Evolutionary conservation across 2,113 vertebrate genomes (phyloP).

Genomic region (Arothron firmamentum): DNA sequence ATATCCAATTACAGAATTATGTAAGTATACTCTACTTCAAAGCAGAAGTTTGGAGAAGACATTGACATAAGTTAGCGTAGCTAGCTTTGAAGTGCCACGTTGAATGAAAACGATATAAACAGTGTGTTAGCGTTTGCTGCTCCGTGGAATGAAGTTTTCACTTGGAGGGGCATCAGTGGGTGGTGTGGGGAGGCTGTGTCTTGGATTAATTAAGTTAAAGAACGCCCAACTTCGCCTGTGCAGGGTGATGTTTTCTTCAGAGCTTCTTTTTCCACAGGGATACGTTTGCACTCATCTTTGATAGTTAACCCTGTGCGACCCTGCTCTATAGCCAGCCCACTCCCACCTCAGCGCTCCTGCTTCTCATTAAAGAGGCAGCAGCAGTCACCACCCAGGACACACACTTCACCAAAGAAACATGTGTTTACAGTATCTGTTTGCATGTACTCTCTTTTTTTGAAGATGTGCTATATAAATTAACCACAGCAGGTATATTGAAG

Average conservation of each 20-base stretch:
- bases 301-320: conserved; percentile 78
- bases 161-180: neutral
- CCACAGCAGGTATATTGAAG: neutral
- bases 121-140: conserved; percentile 32
- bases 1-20: conserved; percentile 24
- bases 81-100: neutral
- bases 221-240: conserved; percentile 75
- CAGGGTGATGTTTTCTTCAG: conserved; percentile 73
- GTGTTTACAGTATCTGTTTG: neutral
- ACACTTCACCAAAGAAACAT: neutral
- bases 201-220: conserved; percentile 77
- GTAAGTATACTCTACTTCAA: too few species aligned
- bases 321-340: conserved; percentile 60
- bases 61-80: too few species aligned
- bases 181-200: conserved; percentile 47
- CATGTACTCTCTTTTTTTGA: neutral
- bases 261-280: conserved; percentile 71
- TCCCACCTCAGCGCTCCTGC: conserved; percentile 72
- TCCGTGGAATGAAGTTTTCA: conserved; percentile 26
- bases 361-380: conserved; percentile 71
- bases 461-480: neutral
- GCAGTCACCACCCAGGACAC: neutral
- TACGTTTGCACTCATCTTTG: conserved; percentile 81
- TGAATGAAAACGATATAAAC: conserved; percentile 32
- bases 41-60: too few species aligned